Conservation (phyloP, 1,140 invertebrate genomes). For the Arctopsyche grandis region DNA sequence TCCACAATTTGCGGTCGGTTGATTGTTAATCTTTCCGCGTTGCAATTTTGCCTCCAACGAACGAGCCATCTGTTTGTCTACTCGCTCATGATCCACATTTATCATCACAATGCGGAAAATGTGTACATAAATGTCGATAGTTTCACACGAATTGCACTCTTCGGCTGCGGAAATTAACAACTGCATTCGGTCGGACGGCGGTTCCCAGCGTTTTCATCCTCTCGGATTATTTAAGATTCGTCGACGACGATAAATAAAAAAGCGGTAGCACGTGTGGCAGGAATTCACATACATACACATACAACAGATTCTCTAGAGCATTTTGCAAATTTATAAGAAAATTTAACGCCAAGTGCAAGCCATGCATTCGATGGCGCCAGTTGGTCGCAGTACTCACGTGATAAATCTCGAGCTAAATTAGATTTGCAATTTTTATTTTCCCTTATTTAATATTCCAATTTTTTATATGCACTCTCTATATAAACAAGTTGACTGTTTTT, state of each 20-base stretch:
- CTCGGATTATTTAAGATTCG: not conserved
- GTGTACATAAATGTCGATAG: conserved; percentile 30
- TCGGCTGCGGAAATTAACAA: not conserved
- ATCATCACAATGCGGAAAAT: conserved; percentile 1
- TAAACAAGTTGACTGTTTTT: not conserved
- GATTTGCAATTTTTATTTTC: not conserved
- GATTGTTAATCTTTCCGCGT: no score
- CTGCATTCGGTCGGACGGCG: not conserved
- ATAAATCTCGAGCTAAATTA: not conserved
- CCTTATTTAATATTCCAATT: no score
- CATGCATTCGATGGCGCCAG: conserved; percentile 22
- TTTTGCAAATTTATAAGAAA: conserved; percentile 37
- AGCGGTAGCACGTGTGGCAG: not conserved
- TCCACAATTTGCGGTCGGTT: no score
- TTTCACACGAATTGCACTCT: not conserved
- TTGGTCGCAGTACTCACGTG: not conserved
- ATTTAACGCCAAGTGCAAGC: conserved; percentile 12
- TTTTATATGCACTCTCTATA: no score
- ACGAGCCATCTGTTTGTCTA: not conserved
- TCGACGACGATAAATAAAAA: not conserved
- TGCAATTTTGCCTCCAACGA: not conserved
- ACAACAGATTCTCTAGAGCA: not conserved
- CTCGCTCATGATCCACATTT: no score
- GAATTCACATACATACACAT: not conserved
- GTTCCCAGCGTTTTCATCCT: not conserved